Evolutionary conservation across 2,113 vertebrate species (phyloP), one percentile per base, ranked within the genome.

Genomic region (Sminthopsis crassicaudata): DNA sequence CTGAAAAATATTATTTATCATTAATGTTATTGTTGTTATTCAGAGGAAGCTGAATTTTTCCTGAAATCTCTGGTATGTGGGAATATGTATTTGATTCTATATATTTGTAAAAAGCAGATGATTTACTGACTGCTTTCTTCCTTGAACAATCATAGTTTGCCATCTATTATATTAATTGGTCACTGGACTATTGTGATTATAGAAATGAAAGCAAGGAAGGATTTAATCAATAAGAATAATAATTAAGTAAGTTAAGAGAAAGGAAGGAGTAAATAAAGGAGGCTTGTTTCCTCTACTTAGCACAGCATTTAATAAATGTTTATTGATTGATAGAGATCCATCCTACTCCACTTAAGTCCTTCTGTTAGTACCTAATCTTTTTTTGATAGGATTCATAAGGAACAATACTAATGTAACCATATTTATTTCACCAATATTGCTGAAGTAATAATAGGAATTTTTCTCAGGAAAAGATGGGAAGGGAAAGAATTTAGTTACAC

Each of bases 251-350:
- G 53, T 88, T 36, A 52, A 67, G 92, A 92, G 12, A 94, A 91
- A 24, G 14, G 9, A 42, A n/a, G 76, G 0, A 53, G n/a, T 50
- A 53, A 96, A 96, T 50, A 53, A 96, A 96, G 93, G 14, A 14
- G 14, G 30, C 30, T 76, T 36, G 14, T 76, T n/a, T 76, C 36
- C 14, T n/a, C 60, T 36, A 76, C 60, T 76, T n/a, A 76, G 36
- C 30, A 76, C 60, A 76, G 60, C n/a, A 36, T 4, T 76, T 76
- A 76, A 76, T 76, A 76, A 76, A n/a, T 76, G 30, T 7, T 76
- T 76, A n/a, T 76, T 76, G 36, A n/a, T 67, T 36, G 36, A 76
- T 76, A n/a, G 60, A 76, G 14, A 36, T 67, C 60, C 60, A 36
- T 67, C 60, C 60, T 36, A n/a, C 30, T n/a, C 57, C 27, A 60